Evolutionary conservation across 2,113 vertebrate species (phyloP), one percentile per base, ranked within the genome.

Genomic region (Oceanites oceanicus): DNA sequence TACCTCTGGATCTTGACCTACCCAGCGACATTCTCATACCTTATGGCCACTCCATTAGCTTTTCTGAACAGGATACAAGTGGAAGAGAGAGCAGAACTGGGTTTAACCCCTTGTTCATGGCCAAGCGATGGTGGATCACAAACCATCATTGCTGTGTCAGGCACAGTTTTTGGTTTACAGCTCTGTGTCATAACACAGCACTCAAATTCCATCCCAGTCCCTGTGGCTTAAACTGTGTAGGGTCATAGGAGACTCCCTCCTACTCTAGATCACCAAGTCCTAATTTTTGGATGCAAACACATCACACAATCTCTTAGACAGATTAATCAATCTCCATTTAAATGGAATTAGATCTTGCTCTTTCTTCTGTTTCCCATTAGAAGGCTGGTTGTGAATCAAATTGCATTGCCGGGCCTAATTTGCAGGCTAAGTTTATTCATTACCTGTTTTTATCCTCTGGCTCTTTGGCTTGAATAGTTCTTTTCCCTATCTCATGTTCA

Each of bases 151-250:
- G 19, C 25, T 17, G 4, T 32, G 23, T 34, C 58, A 36, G 42
- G 16, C 0, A 0, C 0, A 4, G 10, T 34, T 42, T 84, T 67
- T 85, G 7, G 4, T 59, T 92, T 68, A 71, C 32, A 63, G 12
- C 22, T 91, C 27, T 55, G 12, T 65, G 59, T 53, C 7, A 10
- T 55, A 79, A 73, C 15, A 25, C 10, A 62, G 13, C 1, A 0
- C 47, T 52, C 32, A 70, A 58, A 78, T 71, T 32, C 36, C 17
- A 66, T 40, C 30, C 63, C 16, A 50, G 17, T 18, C 23, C 44
- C 38, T 17, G 14, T 30, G 23, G 32, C 18, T 92, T 76, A 65
- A 65, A 53, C 6, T 42, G 30, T 3, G 2, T 15, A 63, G 67
- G 16, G 45, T 71, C 32, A 78, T 8, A 47, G 30, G 40, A 68